Conservation (phyloP, 1,140 invertebrate genomes). For the Stratiolaelaps scimitus region DNA sequence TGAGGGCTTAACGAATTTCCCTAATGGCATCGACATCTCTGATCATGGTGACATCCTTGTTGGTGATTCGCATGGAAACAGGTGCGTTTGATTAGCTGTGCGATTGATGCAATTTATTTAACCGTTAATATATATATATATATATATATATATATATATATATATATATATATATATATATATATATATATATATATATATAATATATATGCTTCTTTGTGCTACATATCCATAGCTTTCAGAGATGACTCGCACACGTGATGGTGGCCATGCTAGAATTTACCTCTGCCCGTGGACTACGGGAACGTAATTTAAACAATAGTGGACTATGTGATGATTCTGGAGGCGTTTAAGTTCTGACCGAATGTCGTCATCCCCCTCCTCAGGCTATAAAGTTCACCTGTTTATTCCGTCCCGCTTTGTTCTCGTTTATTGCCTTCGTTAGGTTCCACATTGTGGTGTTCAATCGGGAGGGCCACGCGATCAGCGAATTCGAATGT, state of each 20-base stretch:
- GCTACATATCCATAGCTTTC: not conserved
- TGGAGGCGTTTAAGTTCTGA: too few species aligned
- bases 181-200: too few species aligned
- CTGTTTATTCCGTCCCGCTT: not conserved
- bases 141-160: too few species aligned
- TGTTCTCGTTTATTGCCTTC: slow-evolving; percentile 11
- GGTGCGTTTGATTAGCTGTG: slow-evolving; percentile 72
- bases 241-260: not conserved
- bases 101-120: slow-evolving; percentile 51
- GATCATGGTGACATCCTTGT: slow-evolving; percentile 89
- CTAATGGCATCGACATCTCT: slow-evolving; percentile 93
- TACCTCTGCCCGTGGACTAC: too few species aligned
- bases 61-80: slow-evolving; percentile 91
- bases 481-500: slow-evolving; percentile 87
- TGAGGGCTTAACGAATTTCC: slow-evolving; percentile 88
- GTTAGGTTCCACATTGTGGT: slow-evolving; percentile 78
- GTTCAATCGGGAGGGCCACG: slow-evolving; percentile 67
- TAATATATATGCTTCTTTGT: too few species aligned
- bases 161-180: too few species aligned
- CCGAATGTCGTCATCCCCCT: too few species aligned
- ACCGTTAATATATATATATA: not conserved
- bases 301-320: too few species aligned
- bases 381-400: too few species aligned
- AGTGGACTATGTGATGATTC: too few species aligned
- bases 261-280: not conserved